Base-by-base conservation (phyloP, 2,888 invertebrate genomes). In the Acleris emargana region DNA sequence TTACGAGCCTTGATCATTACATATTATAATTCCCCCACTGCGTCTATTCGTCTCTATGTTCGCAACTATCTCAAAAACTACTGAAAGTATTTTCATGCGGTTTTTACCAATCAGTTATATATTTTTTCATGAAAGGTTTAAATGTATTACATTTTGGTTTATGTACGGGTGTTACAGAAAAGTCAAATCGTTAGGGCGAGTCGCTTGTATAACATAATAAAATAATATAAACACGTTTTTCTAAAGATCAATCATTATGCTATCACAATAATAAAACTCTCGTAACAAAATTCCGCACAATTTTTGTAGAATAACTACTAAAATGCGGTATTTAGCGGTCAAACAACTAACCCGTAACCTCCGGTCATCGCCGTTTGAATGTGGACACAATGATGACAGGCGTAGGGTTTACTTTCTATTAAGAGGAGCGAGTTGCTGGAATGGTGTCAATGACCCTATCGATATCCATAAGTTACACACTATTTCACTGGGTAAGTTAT, bases 391-490 rank as follows among this genome's bases (percentile, higher is more conserved):
- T 55, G 18, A 22, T 20, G 6, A 22, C 3, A 11, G 11, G 3
- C 43, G 42, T 43, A 60, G 54, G 64, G 59, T 43, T 28, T 18
- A 60, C 17, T 45, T 50, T 60, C 53, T 53, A 49, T 18, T 18
- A 49, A 60, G 6, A 45, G n/a, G 22, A n/a, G 17, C 47, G 22
- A 16, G 50, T 18, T 22, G 22, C 18, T 22, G 74, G 76, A 84
- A 81, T 81, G 80, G 81, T 80, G 87, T 77, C 84, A 79, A 78
- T 68, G 84, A 83, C 81, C 86, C 62, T 72, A 66, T 72, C 71
- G 68, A 72, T 71, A 76, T 69, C 73, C 78, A 78, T 80, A 79
- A 76, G 78, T 76, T 75, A 80, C 79, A 78, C 77, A 78, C 78
- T 81, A 76, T 77, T 81, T 78, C 75, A 75, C 73, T 74, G 60